Percentiles rank a stretch among this genome's conserved stretches.
Evolutionary conservation across 2,113 vertebrate genomes (phyloP).

Genomic region (Pseudorhombus dupliciocellatus): DNA sequence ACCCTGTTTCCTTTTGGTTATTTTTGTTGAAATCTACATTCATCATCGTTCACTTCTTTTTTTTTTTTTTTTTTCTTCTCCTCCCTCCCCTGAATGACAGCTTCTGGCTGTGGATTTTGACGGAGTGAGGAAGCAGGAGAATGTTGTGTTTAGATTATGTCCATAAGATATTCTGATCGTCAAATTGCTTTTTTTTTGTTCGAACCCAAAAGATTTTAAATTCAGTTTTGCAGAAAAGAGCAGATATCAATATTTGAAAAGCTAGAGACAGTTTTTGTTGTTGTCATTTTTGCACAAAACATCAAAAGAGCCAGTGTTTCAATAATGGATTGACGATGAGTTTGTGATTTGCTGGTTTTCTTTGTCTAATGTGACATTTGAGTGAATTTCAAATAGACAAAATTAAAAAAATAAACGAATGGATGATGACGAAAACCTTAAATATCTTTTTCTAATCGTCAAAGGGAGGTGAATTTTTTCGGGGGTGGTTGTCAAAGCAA

Average conservation of each 20-base stretch:
- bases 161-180: neutral
- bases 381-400: too few species aligned
- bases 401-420: too few species aligned
- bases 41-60: constrained; percentile 53
- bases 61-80: neutral
- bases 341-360: neutral
- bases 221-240: neutral
- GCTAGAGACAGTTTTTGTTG: too few species aligned
- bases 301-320: neutral
- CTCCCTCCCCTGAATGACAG: constrained; percentile 22
- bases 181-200: neutral
- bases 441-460: too few species aligned
- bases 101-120: constrained; percentile 25
- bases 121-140: constrained; percentile 7
- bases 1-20: constrained; percentile 73
- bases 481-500: too few species aligned
- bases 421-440: too few species aligned
- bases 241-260: neutral
- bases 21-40: constrained; percentile 67
- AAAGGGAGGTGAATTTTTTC: too few species aligned
- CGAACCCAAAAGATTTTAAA: neutral
- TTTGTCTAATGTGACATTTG: constrained; percentile 6
- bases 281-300: too few species aligned
- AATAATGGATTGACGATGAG: neutral
- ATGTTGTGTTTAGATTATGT: constrained; percentile 7